Conservation (phyloP, 2,113 vertebrate genomes). For the Micromys minutus region DNA sequence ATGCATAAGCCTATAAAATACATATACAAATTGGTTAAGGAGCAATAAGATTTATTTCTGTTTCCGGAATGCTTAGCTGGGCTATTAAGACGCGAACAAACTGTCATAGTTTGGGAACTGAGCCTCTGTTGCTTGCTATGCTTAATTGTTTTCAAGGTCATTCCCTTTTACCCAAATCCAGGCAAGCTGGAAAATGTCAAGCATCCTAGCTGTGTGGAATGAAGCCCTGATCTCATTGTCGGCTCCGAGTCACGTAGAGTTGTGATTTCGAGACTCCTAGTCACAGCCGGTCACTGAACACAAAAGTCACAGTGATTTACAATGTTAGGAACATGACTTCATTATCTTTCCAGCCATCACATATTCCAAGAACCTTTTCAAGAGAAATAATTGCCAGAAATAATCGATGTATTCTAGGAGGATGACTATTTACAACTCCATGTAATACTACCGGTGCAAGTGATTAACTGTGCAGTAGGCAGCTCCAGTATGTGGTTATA, state of each 20-base stretch:
- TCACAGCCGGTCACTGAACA: slow-evolving; percentile 32
- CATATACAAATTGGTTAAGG: slow-evolving; percentile 64
- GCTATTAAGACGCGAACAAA: slow-evolving; percentile 65
- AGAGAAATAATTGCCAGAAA: slow-evolving; percentile 54
- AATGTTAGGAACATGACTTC: not conserved
- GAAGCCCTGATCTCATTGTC: slow-evolving; percentile 53
- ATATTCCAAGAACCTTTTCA: slow-evolving; percentile 59
- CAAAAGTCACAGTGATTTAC: slow-evolving; percentile 50
- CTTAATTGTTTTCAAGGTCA: slow-evolving; percentile 77
- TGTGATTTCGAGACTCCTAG: slow-evolving; percentile 60
- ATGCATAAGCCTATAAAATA: slow-evolving; percentile 16
- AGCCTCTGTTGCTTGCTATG: slow-evolving; percentile 35
- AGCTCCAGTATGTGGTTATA: not conserved
- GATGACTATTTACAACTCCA: slow-evolving; percentile 52
- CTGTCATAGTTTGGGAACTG: slow-evolving; percentile 64
- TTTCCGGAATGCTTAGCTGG: slow-evolving; percentile 44
- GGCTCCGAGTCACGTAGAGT: slow-evolving; percentile 55
- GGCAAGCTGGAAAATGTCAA: slow-evolving; percentile 74
- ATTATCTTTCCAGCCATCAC: slow-evolving; percentile 32
- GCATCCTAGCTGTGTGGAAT: slow-evolving; percentile 48
- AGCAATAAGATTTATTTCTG: slow-evolving; percentile 48
- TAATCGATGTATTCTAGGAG: slow-evolving; percentile 14
- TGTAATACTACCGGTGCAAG: slow-evolving; percentile 34
- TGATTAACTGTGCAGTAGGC: slow-evolving; percentile 32
- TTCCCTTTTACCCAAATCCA: slow-evolving; percentile 68